Percentiles rank a stretch among this genome's conserved stretches.
Conservation (phyloP, 2,797 vertebrate species). For the Helostoma temminkii region DNA sequence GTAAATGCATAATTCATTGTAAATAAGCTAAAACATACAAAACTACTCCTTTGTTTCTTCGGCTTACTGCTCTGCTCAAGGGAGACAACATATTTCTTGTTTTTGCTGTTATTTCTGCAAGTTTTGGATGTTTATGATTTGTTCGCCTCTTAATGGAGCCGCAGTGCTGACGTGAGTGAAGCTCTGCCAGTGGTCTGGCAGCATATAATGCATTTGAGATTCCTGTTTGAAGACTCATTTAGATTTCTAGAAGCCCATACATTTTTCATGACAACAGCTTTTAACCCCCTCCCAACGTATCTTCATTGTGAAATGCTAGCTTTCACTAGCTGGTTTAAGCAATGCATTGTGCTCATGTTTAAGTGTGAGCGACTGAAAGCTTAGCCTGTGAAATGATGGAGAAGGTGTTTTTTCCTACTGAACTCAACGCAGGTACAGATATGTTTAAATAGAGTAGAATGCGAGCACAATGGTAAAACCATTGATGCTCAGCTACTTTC, state of each 20-base stretch:
- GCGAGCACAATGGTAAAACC: background rate
- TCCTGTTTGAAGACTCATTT: conserved; percentile 56
- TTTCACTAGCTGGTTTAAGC: conserved; percentile 34
- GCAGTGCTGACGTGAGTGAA: conserved; percentile 48
- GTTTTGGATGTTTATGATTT: conserved; percentile 37
- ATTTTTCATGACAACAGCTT: conserved; percentile 57
- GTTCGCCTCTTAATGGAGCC: conserved; percentile 58
- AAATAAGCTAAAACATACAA: too few species aligned
- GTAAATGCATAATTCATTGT: too few species aligned
- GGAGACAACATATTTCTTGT: background rate
- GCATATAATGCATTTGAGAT: conserved; percentile 48
- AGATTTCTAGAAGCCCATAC: conserved; percentile 35
- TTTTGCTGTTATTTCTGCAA: conserved; percentile 8
- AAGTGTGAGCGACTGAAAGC: background rate
- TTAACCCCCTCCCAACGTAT: background rate
- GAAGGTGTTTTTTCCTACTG: too few species aligned
- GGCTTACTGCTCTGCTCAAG: background rate
- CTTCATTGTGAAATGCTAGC: conserved; percentile 19
- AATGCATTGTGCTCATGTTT: conserved; percentile 20
- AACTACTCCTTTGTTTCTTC: background rate
- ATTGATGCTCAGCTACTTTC: background rate
- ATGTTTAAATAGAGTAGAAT: background rate
- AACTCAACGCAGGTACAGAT: background rate
- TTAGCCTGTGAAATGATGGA: background rate
- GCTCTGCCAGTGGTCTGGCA: conserved; percentile 29